Percentiles rank a stretch among this genome's conserved stretches.
Evolutionary conservation across 2,888 invertebrate genomes (phyloP).

Genomic region (Mellilla xanthometata): DNA sequence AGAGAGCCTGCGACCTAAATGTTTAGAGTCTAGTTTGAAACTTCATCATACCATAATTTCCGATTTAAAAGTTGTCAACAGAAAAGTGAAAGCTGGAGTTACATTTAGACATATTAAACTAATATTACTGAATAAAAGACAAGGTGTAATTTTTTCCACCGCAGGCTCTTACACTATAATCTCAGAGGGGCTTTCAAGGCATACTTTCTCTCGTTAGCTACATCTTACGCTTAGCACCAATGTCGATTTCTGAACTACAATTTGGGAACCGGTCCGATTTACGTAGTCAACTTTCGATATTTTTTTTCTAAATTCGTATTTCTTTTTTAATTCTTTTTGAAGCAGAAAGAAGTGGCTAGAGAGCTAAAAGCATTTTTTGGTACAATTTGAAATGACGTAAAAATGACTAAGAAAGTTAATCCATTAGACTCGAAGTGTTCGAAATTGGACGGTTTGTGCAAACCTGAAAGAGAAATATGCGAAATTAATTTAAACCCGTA

Average conservation of each 20-base stretch:
- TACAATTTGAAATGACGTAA: conserved; percentile 34
- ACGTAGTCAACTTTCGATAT: conserved; percentile 16
- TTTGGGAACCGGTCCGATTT: conserved; percentile 20
- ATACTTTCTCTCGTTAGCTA: conserved; percentile 10
- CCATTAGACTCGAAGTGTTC: conserved; percentile 29
- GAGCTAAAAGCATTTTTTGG: conserved; percentile 64
- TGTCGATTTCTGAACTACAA: conserved; percentile 19
- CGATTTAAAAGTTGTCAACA: too few species aligned
- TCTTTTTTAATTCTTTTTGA: conserved; percentile 32
- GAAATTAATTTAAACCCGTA: too few species aligned
- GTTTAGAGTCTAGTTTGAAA: too few species aligned
- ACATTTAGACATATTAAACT: too few species aligned
- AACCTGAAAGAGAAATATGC: conserved; percentile 43
- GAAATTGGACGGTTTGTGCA: conserved; percentile 38
- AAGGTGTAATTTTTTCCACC: too few species aligned
- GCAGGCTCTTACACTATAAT: too few species aligned
- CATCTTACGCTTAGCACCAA: conserved; percentile 27
- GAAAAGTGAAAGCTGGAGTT: too few species aligned
- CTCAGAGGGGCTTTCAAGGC: conserved; percentile 22
- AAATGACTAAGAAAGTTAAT: conserved; percentile 50
- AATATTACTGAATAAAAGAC: too few species aligned
- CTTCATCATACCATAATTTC: too few species aligned
- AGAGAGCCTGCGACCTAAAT: too few species aligned
- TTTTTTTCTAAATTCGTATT: conserved; percentile 21
- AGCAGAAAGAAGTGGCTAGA: conserved; percentile 54